phyloP scores from a whole-genome alignment of 2,113 vertebrate genomes.

The Oncorhynchus kisutch region DNA sequence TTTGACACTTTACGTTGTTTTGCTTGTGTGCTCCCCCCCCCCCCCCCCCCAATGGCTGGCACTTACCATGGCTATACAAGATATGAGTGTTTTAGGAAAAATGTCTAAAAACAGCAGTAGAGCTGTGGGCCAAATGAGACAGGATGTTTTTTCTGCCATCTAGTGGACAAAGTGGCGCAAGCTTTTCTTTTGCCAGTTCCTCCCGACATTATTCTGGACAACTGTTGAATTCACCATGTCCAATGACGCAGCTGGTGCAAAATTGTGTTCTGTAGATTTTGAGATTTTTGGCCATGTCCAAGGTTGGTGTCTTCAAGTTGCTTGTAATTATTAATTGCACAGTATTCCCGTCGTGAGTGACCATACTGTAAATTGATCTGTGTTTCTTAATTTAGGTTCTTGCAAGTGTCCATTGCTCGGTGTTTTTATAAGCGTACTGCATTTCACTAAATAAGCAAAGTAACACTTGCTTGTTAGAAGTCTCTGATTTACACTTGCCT shows the following conservation, averaged over 20 bases:
- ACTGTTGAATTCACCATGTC: slow-evolving; percentile 52
- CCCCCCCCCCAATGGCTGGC: not conserved
- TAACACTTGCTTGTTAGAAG: not conserved
- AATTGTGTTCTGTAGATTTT: slow-evolving; percentile 86
- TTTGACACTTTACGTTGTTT: not conserved
- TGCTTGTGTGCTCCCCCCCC: too few relatives aligned
- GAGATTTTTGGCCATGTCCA: slow-evolving; percentile 77
- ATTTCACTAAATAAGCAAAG: not conserved
- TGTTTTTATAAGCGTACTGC: not conserved
- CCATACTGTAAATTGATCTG: slow-evolving; percentile 1
- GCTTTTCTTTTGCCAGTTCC: not conserved
- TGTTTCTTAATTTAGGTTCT: not conserved
- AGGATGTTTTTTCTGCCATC: not conserved
- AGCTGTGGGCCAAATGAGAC: not conserved
- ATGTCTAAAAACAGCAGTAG: not conserved
- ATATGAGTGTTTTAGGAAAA: not conserved
- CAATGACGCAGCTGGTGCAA: slow-evolving; percentile 30
- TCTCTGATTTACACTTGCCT: not conserved
- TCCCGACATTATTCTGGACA: not conserved
- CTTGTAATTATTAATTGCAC: not conserved
- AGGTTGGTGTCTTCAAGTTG: slow-evolving; percentile 56
- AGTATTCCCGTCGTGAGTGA: not conserved
- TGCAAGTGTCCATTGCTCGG: not conserved
- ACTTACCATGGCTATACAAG: not conserved
- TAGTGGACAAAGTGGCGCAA: not conserved